These are phyloP conservation scores for Lophius piscatorius DNA, from an alignment of 2,113 vertebrate genomes.

Conservation along the genomic window DNA sequence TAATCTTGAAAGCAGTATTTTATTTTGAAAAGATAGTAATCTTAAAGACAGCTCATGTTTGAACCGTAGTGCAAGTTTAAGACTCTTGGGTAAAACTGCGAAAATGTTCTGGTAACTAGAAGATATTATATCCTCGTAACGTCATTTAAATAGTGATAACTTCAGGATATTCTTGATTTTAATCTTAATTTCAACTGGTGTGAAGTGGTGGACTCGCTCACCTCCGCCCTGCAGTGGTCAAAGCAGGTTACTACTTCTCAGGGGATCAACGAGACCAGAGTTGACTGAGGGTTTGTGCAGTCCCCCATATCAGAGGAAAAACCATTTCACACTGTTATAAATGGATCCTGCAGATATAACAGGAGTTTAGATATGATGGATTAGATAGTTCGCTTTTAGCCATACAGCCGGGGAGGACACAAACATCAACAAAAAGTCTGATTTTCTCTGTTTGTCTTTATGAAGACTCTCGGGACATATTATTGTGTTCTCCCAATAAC, in stretches of 20 bases:
- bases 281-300: not conserved
- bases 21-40: not conserved
- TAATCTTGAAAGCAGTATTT: too few relatives aligned
- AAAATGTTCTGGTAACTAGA: slow-evolving; percentile 9
- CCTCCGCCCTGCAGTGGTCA: slow-evolving; percentile 71
- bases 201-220: slow-evolving; percentile 31
- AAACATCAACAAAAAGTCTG: slow-evolving; percentile 32
- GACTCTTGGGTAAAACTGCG: slow-evolving; percentile 3
- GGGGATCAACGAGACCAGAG: slow-evolving; percentile 28
- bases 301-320: slow-evolving; percentile 49
- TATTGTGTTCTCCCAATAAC: slow-evolving; percentile 32
- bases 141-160: too few relatives aligned
- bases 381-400: slow-evolving; percentile 27
- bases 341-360: slow-evolving; percentile 22
- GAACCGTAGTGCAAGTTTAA: not conserved
- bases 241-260: slow-evolving; percentile 57
- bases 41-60: not conserved
- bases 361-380: not conserved
- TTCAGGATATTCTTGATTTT: slow-evolving; percentile 8
- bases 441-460: slow-evolving; percentile 43
- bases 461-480: slow-evolving; percentile 41
- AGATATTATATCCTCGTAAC: slow-evolving; percentile 8
- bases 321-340: slow-evolving; percentile 16
- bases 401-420: slow-evolving; percentile 20
- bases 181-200: slow-evolving; percentile 26